Conservation (phyloP, 1,140 invertebrate species). For the Drosophila baimaii region DNA sequence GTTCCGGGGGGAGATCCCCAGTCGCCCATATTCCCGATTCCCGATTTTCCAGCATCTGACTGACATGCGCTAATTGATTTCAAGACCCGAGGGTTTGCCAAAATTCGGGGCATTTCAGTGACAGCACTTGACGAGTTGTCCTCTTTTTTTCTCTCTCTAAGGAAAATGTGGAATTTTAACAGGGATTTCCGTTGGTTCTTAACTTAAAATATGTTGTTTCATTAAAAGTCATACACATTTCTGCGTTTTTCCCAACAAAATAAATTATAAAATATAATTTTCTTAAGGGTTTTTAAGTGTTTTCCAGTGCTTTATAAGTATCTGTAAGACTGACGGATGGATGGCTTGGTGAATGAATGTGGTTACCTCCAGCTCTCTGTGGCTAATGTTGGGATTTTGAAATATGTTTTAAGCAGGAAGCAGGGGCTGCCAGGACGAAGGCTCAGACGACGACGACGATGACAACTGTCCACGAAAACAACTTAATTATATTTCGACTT, state of each 20-base stretch:
- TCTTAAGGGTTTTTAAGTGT: no score
- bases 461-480: conserved; percentile 41
- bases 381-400: not conserved
- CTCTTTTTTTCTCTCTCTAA: no score
- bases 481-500: conserved; percentile 77
- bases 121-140: not conserved
- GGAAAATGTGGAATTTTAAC: no score
- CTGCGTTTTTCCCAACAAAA: no score
- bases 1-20: not conserved
- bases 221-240: no score
- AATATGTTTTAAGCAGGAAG: not conserved
- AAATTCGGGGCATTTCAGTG: conserved; percentile 1
- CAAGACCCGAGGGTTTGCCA: conserved; percentile 46
- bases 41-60: conserved; percentile 4
- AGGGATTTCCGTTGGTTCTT: no score
- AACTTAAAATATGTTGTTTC: not conserved
- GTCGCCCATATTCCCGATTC: not conserved
- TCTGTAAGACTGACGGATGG: no score
- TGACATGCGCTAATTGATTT: conserved; percentile 74
- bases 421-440: not conserved
- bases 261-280: no score
- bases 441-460: not conserved
- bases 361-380: not conserved
- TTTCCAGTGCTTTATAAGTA: no score
- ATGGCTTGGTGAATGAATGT: not conserved